Evolutionary conservation across 2,797 vertebrate genomes (phyloP), one percentile per base, ranked within the genome.

Genomic region (Helarctos malayanus): DNA sequence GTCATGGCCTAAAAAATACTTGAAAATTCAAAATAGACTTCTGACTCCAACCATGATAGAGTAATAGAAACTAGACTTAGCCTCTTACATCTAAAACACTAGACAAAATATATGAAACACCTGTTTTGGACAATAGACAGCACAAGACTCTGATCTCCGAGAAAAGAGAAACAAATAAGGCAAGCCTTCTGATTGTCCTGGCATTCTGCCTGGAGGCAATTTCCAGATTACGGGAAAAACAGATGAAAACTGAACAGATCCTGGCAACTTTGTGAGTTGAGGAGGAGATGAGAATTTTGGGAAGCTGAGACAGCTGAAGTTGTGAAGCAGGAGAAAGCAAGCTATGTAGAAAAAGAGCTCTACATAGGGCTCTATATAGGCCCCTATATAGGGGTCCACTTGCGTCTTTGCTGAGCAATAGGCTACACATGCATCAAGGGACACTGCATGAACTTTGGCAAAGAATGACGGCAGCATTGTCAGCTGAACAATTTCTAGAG

Each of bases 1-100:
- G 7, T 32, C 15, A 8, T 52, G 45, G 41, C 38, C 45, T 82
- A 52, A 81, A n/a, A 94, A 61, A 88, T 23, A 84, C 52, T 80
- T 84, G 45, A 93, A 81, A 85, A 78, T 49, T 94, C 82, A 89
- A 85, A 85, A 76, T 38, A 38, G 32, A 91, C 25, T 80, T 49
- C 84, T 80, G 21, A 45, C 45, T 91, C 38, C 71, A 88, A 75
- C n/a, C 38, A 41, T 56, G 35, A 71, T 8, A 56, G 16, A 80
- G 21, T 83, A 89, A 86, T 63, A 45, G 95, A 89, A 87, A 71
- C 13, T 32, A 38, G 41, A 80, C n/a, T 41, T 69, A 47, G 79
- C 27, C 21, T 92, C 49, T 79, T 45, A 21, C 54, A 56, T 47
- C 49, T 61, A 52, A 94, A 94, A 94, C 61, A 35, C 12, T 78